Evolutionary conservation across 2,113 vertebrate species (phyloP), one percentile per base, ranked within the genome.

Genomic region (Dicerorhinus sumatrensis): DNA sequence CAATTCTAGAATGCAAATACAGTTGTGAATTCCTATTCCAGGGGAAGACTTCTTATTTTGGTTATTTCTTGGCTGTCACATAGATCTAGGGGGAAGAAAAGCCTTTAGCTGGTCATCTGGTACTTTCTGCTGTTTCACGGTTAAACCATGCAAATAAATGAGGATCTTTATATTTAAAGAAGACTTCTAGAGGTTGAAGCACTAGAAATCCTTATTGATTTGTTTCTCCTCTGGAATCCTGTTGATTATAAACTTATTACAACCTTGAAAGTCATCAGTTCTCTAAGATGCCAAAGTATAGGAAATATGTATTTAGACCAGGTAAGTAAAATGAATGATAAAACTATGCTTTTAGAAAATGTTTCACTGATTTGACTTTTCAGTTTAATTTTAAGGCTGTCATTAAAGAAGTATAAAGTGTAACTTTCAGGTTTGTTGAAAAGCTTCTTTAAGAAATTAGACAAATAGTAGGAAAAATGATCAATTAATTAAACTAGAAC

Each of bases 351-450:
- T 92, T 91, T 42, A 75, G 62, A 58, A 70, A n/a, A 36, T 46
- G 17, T 84, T 94, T 93, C 13, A 77, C 62, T 77, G 21, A 62
- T 63, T 88, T 67, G 51, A 86, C 27, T 84, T 88, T 84, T 67
- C 39, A 27, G 27, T 81, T 91, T 92, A 48, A 89, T 76, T 97
- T 93, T 80, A 92, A 83, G 58, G 20, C 46, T 76, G 13, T n/a
- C 18, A 25, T 73, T 56, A 77, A 94, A 51, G 23, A 95, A 90
- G 62, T 2, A 11, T 63, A 11, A 88, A 77, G 39, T 70, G 23
- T 11, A 39, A 29, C 93, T 85, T 88, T 91, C 56, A 39, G 63
- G 10, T 82, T 51, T 87, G 27, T 69, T 67, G 77, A 39, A 65
- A 96, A 80, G 39, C 39, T 62, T 29, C 20, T 42, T 63, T 76